phyloP scores from a whole-genome alignment of 2,888 invertebrate species.

The Amorpha juglandis region DNA sequence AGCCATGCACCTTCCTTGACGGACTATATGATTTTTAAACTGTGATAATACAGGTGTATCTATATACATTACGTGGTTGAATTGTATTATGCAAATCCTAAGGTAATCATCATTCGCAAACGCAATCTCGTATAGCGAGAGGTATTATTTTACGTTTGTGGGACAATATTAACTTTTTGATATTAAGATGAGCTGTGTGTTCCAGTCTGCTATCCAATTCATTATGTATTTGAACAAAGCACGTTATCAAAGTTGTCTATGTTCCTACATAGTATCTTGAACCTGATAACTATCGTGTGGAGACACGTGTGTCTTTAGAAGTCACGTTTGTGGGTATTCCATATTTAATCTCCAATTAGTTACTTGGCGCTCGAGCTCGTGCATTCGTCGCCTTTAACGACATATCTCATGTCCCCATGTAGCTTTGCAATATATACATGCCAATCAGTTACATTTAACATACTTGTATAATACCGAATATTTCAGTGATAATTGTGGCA shows the following conservation, averaged over 20 bases:
- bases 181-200: too few relatives aligned
- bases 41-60: neutral
- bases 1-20: too few relatives aligned
- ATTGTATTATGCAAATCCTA: neutral
- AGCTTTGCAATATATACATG: neutral
- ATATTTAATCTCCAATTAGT: constrained; percentile 21
- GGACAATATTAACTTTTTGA: too few relatives aligned
- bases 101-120: neutral
- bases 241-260: too few relatives aligned
- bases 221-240: too few relatives aligned
- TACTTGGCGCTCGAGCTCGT: neutral
- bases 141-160: neutral
- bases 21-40: too few relatives aligned
- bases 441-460: neutral
- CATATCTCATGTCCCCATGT: too few relatives aligned
- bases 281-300: neutral
- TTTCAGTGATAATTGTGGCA: too few relatives aligned
- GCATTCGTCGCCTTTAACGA: neutral
- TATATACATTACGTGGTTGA: neutral
- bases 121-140: neutral
- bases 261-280: neutral
- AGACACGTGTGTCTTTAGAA: neutral
- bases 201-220: too few relatives aligned
- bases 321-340: neutral
- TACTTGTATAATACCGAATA: too few relatives aligned